Evolutionary conservation across 1,140 invertebrate species (phyloP).

Genomic region (Euwallacea fornicatus): DNA sequence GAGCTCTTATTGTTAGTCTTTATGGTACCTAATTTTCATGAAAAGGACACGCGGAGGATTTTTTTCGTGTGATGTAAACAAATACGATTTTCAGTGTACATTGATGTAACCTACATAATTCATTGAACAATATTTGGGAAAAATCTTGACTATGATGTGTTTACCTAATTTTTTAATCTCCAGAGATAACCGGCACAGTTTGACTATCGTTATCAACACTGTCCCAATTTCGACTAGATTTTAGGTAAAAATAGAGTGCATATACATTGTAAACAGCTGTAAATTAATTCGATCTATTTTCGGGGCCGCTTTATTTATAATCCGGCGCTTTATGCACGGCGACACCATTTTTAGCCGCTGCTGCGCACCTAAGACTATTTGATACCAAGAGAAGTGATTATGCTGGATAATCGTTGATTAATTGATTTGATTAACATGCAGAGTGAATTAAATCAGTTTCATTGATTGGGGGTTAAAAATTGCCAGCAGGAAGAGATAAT

Average conservation of each 20-base stretch:
- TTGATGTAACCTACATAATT: no score
- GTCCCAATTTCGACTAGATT: constrained; percentile 20
- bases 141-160: background rate
- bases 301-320: constrained; percentile 12
- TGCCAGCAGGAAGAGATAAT: no score
- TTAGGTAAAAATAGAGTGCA: constrained; percentile 24
- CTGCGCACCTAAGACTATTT: background rate
- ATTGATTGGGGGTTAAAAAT: background rate
- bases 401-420: background rate
- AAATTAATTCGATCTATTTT: constrained; percentile 29
- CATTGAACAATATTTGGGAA: no score
- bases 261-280: constrained; percentile 29
- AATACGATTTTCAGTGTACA: no score
- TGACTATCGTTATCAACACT: constrained; percentile 17
- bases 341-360: constrained; percentile 8
- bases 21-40: no score
- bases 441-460: background rate
- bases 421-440: background rate
- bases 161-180: constrained; percentile 6
- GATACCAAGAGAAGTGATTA: background rate
- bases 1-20: no score
- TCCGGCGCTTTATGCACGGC: constrained; percentile 2
- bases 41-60: no score
- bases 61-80: no score
- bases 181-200: constrained; percentile 10